Evolutionary conservation across 2,113 vertebrate species (phyloP).

Genomic region (Anoplopoma fimbria): DNA sequence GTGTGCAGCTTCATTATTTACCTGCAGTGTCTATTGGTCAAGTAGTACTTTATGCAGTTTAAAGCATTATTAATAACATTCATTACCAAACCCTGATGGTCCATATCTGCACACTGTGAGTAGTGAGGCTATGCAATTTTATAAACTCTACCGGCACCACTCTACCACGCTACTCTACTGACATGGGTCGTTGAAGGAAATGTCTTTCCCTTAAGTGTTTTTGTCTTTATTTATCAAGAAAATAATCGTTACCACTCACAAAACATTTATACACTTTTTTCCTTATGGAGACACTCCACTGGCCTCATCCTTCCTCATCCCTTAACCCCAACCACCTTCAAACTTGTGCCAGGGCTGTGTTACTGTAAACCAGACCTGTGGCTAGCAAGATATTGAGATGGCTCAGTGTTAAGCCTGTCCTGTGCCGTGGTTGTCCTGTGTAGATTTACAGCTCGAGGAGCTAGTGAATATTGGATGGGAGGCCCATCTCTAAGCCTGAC

Average conservation of each 20-base stretch:
- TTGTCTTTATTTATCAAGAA: conserved; percentile 15
- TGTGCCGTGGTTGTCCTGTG: conserved; percentile 70
- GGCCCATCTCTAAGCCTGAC: conserved; percentile 82
- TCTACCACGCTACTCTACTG: not conserved
- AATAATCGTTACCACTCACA: conserved; percentile 18
- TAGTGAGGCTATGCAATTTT: not conserved
- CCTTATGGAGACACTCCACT: conserved; percentile 11
- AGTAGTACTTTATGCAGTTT: not conserved
- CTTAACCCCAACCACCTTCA: conserved; percentile 54
- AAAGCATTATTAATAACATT: not conserved
- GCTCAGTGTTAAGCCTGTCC: conserved; percentile 54
- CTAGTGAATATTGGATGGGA: conserved; percentile 87
- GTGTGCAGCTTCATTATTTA: conserved; percentile 1
- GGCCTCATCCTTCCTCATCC: conserved; percentile 39
- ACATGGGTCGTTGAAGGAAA: conserved; percentile 12
- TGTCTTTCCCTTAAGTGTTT: not conserved
- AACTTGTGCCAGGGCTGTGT: conserved; percentile 64
- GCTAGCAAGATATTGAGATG: conserved; percentile 63
- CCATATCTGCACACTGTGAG: not conserved
- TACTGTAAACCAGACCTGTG: conserved; percentile 67
- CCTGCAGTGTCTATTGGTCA: not conserved
- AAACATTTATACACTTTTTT: conserved; percentile 1
- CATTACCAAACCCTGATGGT: not conserved
- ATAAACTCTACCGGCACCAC: not conserved
- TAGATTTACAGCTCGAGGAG: conserved; percentile 81